Conservation (phyloP, 2,888 invertebrate genomes). For the Epiblema foenella region DNA sequence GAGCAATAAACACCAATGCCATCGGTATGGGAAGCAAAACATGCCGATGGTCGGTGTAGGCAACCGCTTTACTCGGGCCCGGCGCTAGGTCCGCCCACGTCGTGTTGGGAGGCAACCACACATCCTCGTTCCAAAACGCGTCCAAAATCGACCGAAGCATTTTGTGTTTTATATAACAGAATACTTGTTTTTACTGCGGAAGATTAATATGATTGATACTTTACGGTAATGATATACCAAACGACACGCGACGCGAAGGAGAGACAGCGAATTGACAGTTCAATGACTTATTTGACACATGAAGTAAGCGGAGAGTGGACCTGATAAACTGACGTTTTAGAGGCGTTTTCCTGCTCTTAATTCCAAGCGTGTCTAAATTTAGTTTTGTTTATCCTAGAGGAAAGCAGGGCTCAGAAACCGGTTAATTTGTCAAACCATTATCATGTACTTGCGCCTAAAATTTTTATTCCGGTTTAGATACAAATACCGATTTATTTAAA, state of each 20-base stretch:
- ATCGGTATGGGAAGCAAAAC: constrained; percentile 93
- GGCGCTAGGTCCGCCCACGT: constrained; percentile 95
- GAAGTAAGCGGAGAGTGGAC: constrained; percentile 12
- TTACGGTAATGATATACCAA: constrained; percentile 39
- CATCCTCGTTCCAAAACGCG: constrained; percentile 91
- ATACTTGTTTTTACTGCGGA: constrained; percentile 39
- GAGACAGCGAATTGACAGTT: constrained; percentile 34
- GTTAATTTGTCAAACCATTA: no score
- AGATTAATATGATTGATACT: constrained; percentile 36
- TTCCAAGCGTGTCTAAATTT: neutral
- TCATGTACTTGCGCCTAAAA: no score
- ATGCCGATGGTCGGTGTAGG: constrained; percentile 92
- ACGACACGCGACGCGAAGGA: constrained; percentile 41
- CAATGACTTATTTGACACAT: constrained; percentile 28
- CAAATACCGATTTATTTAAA: no score
- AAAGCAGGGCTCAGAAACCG: no score
- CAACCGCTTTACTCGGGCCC: constrained; percentile 88
- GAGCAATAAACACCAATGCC: constrained; percentile 90
- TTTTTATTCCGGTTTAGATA: no score
- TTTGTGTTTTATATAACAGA: constrained; percentile 49
- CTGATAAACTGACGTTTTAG: constrained; percentile 18
- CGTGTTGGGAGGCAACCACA: constrained; percentile 97
- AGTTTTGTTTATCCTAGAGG: neutral
- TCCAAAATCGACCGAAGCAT: constrained; percentile 78
- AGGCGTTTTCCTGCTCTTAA: constrained; percentile 11